phyloP scores from a whole-genome alignment of 2,113 vertebrate species.

The Mirounga angustirostris region DNA sequence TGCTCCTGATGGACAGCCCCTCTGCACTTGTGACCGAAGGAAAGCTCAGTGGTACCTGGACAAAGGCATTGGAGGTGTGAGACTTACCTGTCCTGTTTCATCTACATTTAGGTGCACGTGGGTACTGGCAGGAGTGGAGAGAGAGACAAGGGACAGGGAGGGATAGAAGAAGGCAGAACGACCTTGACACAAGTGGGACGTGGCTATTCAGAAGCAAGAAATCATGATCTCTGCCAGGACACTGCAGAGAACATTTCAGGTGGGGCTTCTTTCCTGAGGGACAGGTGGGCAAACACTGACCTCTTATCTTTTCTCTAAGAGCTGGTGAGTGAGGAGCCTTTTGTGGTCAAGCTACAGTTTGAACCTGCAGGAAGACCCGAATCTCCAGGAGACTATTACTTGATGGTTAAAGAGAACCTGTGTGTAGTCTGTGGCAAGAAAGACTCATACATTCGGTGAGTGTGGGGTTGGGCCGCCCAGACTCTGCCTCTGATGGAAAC shows the following conservation, averaged over 20 bases:
- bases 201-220: not conserved
- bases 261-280: not conserved
- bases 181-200: not conserved
- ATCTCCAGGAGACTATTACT: conserved; percentile 96
- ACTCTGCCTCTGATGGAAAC: not conserved
- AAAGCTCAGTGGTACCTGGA: conserved; percentile 99
- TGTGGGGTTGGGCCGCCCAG: conserved; percentile 7
- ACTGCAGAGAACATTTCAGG: not conserved
- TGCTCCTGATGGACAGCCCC: conserved; percentile 96
- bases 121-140: not conserved
- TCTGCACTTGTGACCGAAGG: conserved; percentile 98
- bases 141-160: not conserved
- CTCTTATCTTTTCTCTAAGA: conserved; percentile 86
- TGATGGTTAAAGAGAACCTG: conserved; percentile 97
- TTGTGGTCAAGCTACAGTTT: conserved; percentile 95
- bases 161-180: not conserved
- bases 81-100: not conserved
- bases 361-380: conserved; percentile 98
- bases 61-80: conserved; percentile 97
- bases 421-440: conserved; percentile 98
- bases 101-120: not conserved
- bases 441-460: conserved; percentile 97
- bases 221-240: not conserved
- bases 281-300: not conserved
- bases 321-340: conserved; percentile 94